Evolutionary conservation across 2,888 invertebrate species (phyloP), one percentile per base, ranked within the genome.

Genomic region (Coelinius sp.): DNA sequence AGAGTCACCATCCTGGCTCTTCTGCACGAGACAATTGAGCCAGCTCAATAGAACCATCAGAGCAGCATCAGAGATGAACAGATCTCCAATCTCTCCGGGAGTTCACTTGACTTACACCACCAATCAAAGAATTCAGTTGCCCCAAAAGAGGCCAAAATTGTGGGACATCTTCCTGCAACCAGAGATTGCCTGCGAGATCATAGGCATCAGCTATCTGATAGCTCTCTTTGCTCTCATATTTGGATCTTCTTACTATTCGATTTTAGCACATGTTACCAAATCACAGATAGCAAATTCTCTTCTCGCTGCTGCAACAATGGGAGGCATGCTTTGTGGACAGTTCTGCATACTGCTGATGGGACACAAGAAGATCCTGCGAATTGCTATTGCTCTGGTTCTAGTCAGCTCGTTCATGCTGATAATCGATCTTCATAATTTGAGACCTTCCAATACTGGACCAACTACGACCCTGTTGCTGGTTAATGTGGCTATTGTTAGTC

Each of bases 1-100:
- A 1, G 79, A 79, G 67, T 79, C 79, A 1, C 79, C 77, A 5
- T 41, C 73, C n/a, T 79, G 78, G 78, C 68, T 77, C 2, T 79
- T 79, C 49, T 76, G 75, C 35, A 72, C 38, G 10, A 70, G 71
- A 2, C 73, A 75, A 20, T 6, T 72, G 0, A 52, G 20, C 7
- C 53, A 74, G 22, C 53, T 79, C 20, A 71, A 73, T 2, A 25
- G 65, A 22, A 68, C 73, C 4, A 53, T 78, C 7, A 14, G 27
- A 1, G 44, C 62, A 49, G 77, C 75, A 2, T 73, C 76, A 2
- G 74, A 71, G 22, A 63, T 71, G 0, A 79, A 79, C 69, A 66
- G 71, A 25, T 68, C 7, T 8, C 63, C 73, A 25, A 41, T 75
- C 44, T 44, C 68, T 5, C 6, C 14, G 8, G 72, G 75, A 56